These are phyloP conservation scores for Pteronura brasiliensis DNA, from an alignment of 2,113 vertebrate genomes.

Conservation along the genomic window DNA sequence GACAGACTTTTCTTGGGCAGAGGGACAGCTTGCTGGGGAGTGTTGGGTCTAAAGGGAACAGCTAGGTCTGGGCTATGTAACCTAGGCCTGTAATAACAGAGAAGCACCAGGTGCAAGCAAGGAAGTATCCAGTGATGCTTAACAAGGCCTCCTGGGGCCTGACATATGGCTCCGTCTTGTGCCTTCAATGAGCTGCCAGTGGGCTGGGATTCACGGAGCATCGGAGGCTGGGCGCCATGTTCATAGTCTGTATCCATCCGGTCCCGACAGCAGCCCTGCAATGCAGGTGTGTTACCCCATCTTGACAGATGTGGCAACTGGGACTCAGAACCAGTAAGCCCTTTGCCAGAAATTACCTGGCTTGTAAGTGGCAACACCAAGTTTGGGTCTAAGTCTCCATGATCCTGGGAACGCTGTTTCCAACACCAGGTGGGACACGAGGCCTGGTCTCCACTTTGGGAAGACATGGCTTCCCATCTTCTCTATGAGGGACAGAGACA, in stretches of 20 bases:
- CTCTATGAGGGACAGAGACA: fast-evolving
- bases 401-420: background rate
- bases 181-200: background rate
- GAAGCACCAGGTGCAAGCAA: background rate
- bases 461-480: background rate
- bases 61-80: no score
- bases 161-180: background rate
- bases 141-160: background rate
- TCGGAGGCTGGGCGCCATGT: no score
- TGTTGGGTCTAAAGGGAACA: no score
- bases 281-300: background rate
- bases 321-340: background rate
- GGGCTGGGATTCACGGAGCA: background rate
- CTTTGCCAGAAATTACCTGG: background rate
- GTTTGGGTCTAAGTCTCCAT: background rate
- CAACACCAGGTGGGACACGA: no score
- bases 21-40: background rate
- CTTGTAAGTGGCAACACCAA: background rate
- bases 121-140: no score
- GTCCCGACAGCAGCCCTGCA: background rate
- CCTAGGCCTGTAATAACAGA: background rate
- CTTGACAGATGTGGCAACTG: background rate
- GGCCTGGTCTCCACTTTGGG: background rate
- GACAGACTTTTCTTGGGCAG: background rate
- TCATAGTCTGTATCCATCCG: fast-evolving